Evolutionary conservation across 2,888 invertebrate genomes (phyloP).

Genomic region (Aporophyla nigra): DNA sequence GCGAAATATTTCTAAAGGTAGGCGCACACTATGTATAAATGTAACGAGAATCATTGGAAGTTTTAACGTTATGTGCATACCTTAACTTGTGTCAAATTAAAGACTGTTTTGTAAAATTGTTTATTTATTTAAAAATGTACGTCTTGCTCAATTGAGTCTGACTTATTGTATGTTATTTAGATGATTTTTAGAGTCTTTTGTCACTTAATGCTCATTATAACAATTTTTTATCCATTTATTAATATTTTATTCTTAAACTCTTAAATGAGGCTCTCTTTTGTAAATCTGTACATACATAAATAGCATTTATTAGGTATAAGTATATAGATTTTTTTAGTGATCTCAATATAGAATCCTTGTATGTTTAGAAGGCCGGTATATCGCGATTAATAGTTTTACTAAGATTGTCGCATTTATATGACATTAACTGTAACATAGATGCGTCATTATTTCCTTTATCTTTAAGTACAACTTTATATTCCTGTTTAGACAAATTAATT

Average conservation of each 20-base stretch:
- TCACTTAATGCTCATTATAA: slow-evolving; percentile 47
- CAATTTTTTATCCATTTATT: slow-evolving; percentile 50
- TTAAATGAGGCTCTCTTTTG: slow-evolving; percentile 62
- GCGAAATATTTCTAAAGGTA: slow-evolving; percentile 19
- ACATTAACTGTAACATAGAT: neutral
- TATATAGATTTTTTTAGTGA: slow-evolving; percentile 69
- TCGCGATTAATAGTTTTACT: slow-evolving; percentile 20
- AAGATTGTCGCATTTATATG: neutral
- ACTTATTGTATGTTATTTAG: slow-evolving; percentile 48
- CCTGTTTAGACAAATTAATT: slow-evolving; percentile 25
- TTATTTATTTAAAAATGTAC: slow-evolving; percentile 36
- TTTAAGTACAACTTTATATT: slow-evolving; percentile 48
- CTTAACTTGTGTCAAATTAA: slow-evolving; percentile 32
- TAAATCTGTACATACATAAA: slow-evolving; percentile 69
- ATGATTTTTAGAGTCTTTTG: slow-evolving; percentile 47
- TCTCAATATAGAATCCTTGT: slow-evolving; percentile 67
- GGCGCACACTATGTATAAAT: slow-evolving; percentile 30
- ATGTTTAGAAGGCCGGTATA: slow-evolving; percentile 29
- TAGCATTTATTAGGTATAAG: slow-evolving; percentile 72
- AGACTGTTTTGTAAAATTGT: slow-evolving; percentile 54
- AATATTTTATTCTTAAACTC: slow-evolving; percentile 23
- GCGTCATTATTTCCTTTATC: neutral
- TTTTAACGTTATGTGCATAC: slow-evolving; percentile 9
- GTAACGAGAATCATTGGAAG: neutral
- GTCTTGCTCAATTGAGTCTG: slow-evolving; percentile 63